Percentiles rank a stretch among this genome's conserved stretches.
phyloP scores from a whole-genome alignment of 2,797 vertebrate species.

The Ceyx erithaca region DNA sequence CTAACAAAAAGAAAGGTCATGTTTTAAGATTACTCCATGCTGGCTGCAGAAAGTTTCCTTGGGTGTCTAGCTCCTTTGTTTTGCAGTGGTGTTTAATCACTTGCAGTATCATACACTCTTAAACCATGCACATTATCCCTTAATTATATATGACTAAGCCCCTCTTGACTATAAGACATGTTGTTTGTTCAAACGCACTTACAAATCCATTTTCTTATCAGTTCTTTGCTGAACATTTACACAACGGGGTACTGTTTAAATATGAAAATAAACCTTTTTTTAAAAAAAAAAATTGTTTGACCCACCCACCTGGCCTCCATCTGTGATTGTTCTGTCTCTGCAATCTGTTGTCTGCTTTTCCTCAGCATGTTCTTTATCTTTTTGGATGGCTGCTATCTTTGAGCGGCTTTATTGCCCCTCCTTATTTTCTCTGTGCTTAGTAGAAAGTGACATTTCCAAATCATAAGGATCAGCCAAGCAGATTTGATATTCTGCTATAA shows the following conservation, averaged over 20 bases:
- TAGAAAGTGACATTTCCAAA: slow-evolving; percentile 79
- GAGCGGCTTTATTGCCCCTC: slow-evolving; percentile 60
- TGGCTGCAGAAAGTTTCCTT: neutral
- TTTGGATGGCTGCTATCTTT: slow-evolving; percentile 83
- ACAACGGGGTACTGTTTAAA: slow-evolving; percentile 71
- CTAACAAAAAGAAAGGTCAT: neutral
- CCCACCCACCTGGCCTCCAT: slow-evolving; percentile 84
- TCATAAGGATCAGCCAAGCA: slow-evolving; percentile 75
- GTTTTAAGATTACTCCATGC: neutral
- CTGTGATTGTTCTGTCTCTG: slow-evolving; percentile 76
- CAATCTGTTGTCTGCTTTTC: slow-evolving; percentile 80
- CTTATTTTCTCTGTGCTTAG: slow-evolving; percentile 64
- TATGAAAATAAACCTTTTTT: slow-evolving; percentile 80
- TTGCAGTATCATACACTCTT: slow-evolving; percentile 34
- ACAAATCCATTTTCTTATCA: slow-evolving; percentile 70
- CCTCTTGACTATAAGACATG: slow-evolving; percentile 40
- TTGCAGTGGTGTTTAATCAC: slow-evolving; percentile 5
- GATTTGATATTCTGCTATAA: slow-evolving; percentile 80
- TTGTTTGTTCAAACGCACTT: slow-evolving; percentile 73
- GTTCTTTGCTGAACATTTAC: slow-evolving; percentile 69
- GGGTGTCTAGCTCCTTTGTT: slow-evolving; percentile 4
- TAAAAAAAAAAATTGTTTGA: slow-evolving; percentile 71
- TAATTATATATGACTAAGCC: slow-evolving; percentile 48
- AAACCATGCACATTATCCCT: slow-evolving; percentile 35
- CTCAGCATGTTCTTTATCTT: slow-evolving; percentile 81